Percentiles rank a stretch among this genome's conserved stretches.
phyloP scores from a whole-genome alignment of 2,797 vertebrate genomes.

The Psittacula echo region DNA sequence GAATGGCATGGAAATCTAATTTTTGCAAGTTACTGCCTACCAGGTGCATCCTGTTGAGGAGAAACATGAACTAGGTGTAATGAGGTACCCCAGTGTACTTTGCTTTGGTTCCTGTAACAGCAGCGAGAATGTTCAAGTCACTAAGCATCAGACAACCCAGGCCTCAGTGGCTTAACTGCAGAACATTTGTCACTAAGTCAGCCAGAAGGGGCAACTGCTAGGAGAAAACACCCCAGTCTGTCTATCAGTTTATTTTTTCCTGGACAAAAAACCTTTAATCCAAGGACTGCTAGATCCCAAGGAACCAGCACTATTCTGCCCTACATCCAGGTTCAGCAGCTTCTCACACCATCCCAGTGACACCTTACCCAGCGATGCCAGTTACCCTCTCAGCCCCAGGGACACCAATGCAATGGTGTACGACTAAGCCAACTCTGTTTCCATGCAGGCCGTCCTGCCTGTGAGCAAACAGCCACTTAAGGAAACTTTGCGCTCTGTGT shows the following conservation, averaged over 20 bases:
- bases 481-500: background rate
- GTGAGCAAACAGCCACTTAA: constrained; percentile 2
- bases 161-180: background rate
- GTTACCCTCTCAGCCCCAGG: background rate
- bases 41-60: background rate
- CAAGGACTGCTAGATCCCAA: background rate
- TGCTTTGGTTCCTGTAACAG: background rate
- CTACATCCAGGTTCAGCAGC: background rate
- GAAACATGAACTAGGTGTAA: background rate
- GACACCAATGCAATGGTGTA: background rate
- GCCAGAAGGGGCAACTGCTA: background rate
- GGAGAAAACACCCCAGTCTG: background rate
- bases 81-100: background rate
- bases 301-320: background rate
- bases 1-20: background rate
- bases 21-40: background rate
- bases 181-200: background rate
- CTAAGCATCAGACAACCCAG: background rate
- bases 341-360: background rate
- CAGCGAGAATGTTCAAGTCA: background rate
- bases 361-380: background rate
- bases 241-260: background rate
- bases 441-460: background rate
- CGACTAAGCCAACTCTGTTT: background rate
- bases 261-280: background rate